A percentile compares a stretch with the other conserved stretches of the same genome.
These are phyloP conservation scores for Troglohyphantes excavatus DNA, from an alignment of 2,888 invertebrate species.

Conservation along the genomic window DNA sequence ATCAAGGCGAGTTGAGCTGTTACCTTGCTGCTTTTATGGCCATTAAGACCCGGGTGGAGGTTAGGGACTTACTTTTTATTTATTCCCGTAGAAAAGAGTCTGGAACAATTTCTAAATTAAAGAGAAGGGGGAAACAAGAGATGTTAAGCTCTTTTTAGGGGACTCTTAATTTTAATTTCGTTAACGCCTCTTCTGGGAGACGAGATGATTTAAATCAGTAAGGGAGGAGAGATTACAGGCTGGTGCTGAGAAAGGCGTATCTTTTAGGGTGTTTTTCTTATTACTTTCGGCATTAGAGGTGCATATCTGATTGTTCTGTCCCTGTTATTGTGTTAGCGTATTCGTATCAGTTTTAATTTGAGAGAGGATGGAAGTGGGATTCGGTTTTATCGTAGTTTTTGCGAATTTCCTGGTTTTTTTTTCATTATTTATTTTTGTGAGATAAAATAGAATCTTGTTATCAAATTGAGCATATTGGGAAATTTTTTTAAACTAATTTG, in stretches of 20 bases:
- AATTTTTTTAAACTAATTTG: neutral
- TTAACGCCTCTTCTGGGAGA: slow-evolving; percentile 58
- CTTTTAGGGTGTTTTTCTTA: neutral
- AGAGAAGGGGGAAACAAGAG: slow-evolving; percentile 47
- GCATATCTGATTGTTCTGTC: slow-evolving; percentile 1
- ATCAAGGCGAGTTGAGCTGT: slow-evolving; percentile 60
- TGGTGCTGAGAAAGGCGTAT: neutral
- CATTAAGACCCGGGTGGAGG: slow-evolving; percentile 46
- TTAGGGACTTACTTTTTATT: slow-evolving; percentile 27
- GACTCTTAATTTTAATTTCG: slow-evolving; percentile 64
- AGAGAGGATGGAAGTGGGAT: neutral
- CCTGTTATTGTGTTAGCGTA: slow-evolving; percentile 2
- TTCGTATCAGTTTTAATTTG: slow-evolving; percentile 23
- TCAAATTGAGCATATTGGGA: neutral
- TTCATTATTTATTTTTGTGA: neutral
- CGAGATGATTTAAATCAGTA: slow-evolving; percentile 51
- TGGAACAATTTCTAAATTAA: slow-evolving; percentile 63
- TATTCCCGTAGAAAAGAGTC: neutral
- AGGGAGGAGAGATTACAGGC: slow-evolving; percentile 42
- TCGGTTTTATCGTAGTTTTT: neutral
- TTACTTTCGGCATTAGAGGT: neutral
- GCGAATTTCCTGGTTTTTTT: neutral
- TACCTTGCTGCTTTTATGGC: slow-evolving; percentile 71
- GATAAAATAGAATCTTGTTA: neutral
- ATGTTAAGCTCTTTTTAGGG: slow-evolving; percentile 45